A percentile compares a stretch with the other conserved stretches of the same genome.
Conservation (phyloP, 2,797 vertebrate genomes). For the Megaceryle alcyon region DNA sequence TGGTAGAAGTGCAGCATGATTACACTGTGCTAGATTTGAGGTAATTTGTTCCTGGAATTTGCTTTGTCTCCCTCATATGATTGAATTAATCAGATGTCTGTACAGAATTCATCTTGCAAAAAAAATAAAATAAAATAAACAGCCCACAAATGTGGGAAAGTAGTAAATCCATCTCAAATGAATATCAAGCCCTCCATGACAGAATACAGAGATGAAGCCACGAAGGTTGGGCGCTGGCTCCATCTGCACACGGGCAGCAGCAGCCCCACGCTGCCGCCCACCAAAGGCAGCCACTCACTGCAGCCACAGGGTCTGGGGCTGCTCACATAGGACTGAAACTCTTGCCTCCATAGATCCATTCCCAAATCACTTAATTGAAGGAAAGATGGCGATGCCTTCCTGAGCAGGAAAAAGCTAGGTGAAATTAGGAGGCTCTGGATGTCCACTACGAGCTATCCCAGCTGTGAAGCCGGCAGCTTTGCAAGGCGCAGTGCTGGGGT, state of each 20-base stretch:
- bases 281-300: neutral
- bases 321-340: accelerated
- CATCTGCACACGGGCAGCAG: neutral
- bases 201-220: neutral
- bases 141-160: neutral
- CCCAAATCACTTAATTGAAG: neutral
- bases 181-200: neutral
- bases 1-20: neutral
- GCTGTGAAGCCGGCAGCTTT: accelerated
- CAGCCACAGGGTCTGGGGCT: neutral
- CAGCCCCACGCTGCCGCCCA: neutral
- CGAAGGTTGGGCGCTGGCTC: accelerated
- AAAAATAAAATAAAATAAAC: neutral
- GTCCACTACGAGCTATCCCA: neutral
- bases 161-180: neutral
- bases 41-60: slow-evolving; percentile 20
- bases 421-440: neutral
- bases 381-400: neutral
- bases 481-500: neutral
- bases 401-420: neutral
- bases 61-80: neutral
- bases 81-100: neutral
- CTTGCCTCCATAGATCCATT: neutral
- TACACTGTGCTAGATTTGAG: neutral
- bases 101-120: neutral